Evolutionary conservation across 2,797 vertebrate genomes (phyloP).

Genomic region (Muscicapa comitata): DNA sequence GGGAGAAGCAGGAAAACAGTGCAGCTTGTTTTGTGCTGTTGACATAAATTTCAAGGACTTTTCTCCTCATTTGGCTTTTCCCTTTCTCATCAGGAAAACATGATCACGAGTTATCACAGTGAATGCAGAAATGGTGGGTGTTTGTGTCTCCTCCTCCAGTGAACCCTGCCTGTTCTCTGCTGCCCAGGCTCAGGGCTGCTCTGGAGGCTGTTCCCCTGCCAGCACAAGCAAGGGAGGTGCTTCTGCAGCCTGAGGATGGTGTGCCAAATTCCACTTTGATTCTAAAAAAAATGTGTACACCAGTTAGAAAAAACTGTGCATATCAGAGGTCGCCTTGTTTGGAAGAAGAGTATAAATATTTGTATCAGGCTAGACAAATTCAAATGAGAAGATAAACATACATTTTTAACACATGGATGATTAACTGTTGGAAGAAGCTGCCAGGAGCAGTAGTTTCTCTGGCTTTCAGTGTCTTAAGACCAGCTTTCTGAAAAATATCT

Average conservation of each 20-base stretch:
- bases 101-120: rapidly evolving
- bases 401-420: constrained; percentile 11
- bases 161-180: not conserved
- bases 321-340: not conserved
- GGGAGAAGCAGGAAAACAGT: not conserved
- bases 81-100: not conserved
- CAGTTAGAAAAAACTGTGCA: not conserved
- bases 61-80: not conserved
- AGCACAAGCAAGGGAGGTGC: not conserved
- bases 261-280: constrained; percentile 3
- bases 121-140: not conserved
- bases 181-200: not conserved
- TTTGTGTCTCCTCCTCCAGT: not conserved
- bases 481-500: not conserved
- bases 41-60: not conserved
- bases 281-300: not conserved
- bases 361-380: constrained; percentile 12
- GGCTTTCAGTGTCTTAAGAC: not conserved
- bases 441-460: not conserved
- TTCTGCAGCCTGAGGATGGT: not conserved
- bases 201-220: not conserved
- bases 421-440: not conserved
- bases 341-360: constrained; percentile 21
- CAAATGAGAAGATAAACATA: constrained; percentile 13
- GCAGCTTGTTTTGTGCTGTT: not conserved